Conservation (phyloP, 2,888 invertebrate species). For the Blastobasis adustella region DNA sequence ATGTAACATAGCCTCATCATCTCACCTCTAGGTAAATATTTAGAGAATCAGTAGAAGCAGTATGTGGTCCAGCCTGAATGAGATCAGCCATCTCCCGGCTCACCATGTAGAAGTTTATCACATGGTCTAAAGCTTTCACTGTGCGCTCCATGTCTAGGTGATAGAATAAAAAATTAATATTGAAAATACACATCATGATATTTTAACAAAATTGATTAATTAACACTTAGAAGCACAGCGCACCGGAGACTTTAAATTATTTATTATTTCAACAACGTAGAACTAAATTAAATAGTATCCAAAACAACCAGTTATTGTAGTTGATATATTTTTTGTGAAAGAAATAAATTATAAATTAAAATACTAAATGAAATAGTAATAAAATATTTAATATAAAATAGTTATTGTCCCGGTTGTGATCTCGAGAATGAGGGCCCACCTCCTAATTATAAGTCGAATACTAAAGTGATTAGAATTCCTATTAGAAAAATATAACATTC, state of each 20-base stretch:
- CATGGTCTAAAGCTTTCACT: slow-evolving; percentile 90
- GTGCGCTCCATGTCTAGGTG: slow-evolving; percentile 91
- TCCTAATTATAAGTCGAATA: too few relatives aligned
- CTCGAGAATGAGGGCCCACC: too few relatives aligned
- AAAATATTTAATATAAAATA: too few relatives aligned
- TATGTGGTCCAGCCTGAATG: slow-evolving; percentile 88
- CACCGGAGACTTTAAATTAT: neutral
- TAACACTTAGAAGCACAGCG: neutral
- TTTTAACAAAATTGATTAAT: neutral
- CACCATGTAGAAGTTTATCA: slow-evolving; percentile 96
- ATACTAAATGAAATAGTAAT: too few relatives aligned
- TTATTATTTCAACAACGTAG: neutral
- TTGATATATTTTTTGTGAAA: too few relatives aligned
- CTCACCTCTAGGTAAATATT: slow-evolving; percentile 60
- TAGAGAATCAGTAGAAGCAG: slow-evolving; percentile 74
- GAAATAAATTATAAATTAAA: too few relatives aligned
- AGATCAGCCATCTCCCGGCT: slow-evolving; percentile 92
- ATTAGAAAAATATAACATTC: too few relatives aligned
- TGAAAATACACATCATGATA: neutral
- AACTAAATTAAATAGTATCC: neutral
- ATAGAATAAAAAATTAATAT: too few relatives aligned
- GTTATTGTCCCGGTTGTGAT: too few relatives aligned
- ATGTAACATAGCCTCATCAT: neutral
- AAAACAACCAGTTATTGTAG: too few relatives aligned
- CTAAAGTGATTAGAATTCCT: too few relatives aligned